These are phyloP conservation scores for Parapsyche elsis DNA, from an alignment of 1,140 invertebrate species.

Conservation along the genomic window DNA sequence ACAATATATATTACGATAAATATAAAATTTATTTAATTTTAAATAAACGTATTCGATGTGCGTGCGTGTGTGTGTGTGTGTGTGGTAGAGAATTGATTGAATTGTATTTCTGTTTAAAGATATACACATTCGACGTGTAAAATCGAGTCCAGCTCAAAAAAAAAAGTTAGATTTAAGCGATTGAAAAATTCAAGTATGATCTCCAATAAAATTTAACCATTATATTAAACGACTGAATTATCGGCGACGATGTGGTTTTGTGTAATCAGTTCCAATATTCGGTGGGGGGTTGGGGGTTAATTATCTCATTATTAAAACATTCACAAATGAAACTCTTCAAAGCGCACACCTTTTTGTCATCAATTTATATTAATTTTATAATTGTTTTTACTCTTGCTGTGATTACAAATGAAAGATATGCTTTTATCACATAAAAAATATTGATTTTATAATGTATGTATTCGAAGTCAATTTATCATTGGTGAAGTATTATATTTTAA, in stretches of 20 bases:
- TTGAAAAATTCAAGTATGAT: not conserved
- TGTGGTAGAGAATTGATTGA: not conserved
- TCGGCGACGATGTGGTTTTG: not conserved
- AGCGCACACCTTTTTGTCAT: too few relatives aligned
- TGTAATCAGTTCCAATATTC: not conserved
- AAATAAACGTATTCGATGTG: too few relatives aligned
- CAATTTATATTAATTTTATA: too few relatives aligned
- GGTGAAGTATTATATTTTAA: too few relatives aligned
- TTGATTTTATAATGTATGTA: too few relatives aligned
- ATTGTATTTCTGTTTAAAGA: constrained; percentile 31
- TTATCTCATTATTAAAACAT: too few relatives aligned
- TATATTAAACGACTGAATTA: constrained; percentile 20
- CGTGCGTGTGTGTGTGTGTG: not conserved
- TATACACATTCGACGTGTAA: constrained; percentile 21
- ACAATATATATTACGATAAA: not conserved
- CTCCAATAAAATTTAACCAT: not conserved
- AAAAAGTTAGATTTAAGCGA: not conserved
- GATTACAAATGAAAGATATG: too few relatives aligned
- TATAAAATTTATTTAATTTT: not conserved
- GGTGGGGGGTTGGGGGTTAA: not conserved
- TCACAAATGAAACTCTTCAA: too few relatives aligned
- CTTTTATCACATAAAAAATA: too few relatives aligned
- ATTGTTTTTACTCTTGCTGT: too few relatives aligned
- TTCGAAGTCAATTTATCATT: not conserved
- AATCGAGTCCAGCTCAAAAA: constrained; percentile 2